phyloP scores from a whole-genome alignment of 2,113 vertebrate genomes.

The Pseudorasbora parva region DNA sequence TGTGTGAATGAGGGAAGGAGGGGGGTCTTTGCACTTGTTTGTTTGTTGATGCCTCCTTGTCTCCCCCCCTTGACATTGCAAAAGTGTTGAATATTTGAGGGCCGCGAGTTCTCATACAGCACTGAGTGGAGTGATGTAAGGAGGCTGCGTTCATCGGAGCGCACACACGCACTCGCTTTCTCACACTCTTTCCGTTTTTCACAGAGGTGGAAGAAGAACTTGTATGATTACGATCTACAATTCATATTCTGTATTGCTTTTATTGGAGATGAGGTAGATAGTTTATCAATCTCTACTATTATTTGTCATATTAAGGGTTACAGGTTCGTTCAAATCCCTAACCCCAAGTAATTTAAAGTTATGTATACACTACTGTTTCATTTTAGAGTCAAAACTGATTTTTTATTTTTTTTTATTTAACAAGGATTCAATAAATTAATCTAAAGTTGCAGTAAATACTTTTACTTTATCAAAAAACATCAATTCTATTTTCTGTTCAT shows the following conservation, averaged over 20 bases:
- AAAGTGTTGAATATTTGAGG: conserved; percentile 63
- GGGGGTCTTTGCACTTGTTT: conserved; percentile 51
- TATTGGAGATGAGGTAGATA: neutral
- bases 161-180: neutral
- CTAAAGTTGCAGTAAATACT: neutral
- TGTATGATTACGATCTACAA: neutral
- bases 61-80: conserved; percentile 48
- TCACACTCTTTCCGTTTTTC: conserved; percentile 14
- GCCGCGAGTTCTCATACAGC: conserved; percentile 29
- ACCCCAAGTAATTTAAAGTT: no score
- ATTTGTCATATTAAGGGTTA: neutral
- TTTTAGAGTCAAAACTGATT: neutral
- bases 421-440: no score
- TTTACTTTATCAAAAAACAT: neutral
- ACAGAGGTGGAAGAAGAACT: neutral
- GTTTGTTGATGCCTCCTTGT: conserved; percentile 56
- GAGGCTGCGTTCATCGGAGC: neutral
- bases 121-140: conserved; percentile 42
- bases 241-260: neutral
- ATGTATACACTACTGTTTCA: no score
- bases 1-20: conserved; percentile 29
- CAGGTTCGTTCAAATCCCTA: neutral
- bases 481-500: neutral
- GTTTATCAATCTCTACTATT: neutral
- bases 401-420: neutral